These are phyloP conservation scores for Myripristis murdjan DNA, from an alignment of 2,797 vertebrate species.

Conservation along the genomic window DNA sequence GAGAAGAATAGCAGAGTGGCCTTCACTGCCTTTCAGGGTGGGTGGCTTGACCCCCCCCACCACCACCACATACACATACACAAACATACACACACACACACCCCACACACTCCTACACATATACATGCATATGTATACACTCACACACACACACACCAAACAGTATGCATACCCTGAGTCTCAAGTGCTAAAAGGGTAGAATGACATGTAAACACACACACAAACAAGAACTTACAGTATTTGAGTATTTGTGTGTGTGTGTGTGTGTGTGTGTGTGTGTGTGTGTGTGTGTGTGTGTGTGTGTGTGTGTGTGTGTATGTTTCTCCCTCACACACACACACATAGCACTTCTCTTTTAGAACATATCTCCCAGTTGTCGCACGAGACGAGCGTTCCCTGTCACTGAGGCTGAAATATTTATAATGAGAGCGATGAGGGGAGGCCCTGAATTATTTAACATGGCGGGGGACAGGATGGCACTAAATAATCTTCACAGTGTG, in stretches of 20 bases:
- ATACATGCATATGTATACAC: neutral
- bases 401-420: slow-evolving; percentile 96
- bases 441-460: slow-evolving; percentile 92
- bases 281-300: slow-evolving; percentile 1
- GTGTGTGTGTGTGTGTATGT: slow-evolving; percentile 4
- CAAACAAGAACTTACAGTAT: slow-evolving; percentile 44
- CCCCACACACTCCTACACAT: too few relatives aligned
- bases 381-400: slow-evolving; percentile 90
- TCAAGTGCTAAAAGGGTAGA: slow-evolving; percentile 34
- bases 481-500: slow-evolving; percentile 90
- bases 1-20: slow-evolving; percentile 68
- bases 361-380: slow-evolving; percentile 83
- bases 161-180: neutral
- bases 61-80: slow-evolving; percentile 17
- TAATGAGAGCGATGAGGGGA: slow-evolving; percentile 91
- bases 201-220: slow-evolving; percentile 37
- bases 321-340: slow-evolving; percentile 18
- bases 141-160: neutral
- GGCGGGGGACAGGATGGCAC: slow-evolving; percentile 78
- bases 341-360: slow-evolving; percentile 74
- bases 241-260: too few relatives aligned
- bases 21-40: slow-evolving; percentile 77
- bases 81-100: slow-evolving; percentile 11
- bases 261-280: neutral
- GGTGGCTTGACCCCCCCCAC: slow-evolving; percentile 38